Conservation (phyloP, 2,888 invertebrate species). For the Platycheirus rosarum region DNA sequence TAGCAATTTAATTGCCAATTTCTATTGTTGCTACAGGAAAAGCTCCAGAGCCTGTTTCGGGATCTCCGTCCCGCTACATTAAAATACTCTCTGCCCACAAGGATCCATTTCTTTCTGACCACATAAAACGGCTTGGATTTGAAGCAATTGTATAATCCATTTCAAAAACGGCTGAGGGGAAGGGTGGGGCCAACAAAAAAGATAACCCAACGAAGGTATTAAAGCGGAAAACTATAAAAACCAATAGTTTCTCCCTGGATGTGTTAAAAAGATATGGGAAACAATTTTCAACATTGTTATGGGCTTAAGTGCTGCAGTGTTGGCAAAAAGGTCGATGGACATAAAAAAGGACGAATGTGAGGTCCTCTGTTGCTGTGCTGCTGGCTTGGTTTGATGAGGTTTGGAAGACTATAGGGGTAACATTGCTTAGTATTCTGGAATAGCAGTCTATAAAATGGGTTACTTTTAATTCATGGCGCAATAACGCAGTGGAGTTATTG, state of each 20-base stretch:
- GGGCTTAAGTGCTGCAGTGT: conserved; percentile 67
- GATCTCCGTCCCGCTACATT: conserved; percentile 51
- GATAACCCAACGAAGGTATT: conserved; percentile 53
- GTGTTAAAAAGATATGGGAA: conserved; percentile 71
- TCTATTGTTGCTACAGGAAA: conserved; percentile 52
- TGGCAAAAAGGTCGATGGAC: conserved; percentile 58
- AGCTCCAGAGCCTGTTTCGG: conserved; percentile 31
- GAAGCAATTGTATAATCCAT: conserved; percentile 65
- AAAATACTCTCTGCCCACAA: conserved; percentile 58
- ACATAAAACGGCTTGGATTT: conserved; percentile 39
- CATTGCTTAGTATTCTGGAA: conserved; percentile 25
- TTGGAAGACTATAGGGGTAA: conserved; percentile 2
- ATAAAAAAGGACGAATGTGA: conserved; percentile 33
- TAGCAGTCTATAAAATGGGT: conserved; percentile 21
- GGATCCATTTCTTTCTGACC: conserved; percentile 56
- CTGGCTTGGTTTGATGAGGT: background rate
- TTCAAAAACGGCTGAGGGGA: conserved; percentile 6
- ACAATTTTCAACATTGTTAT: conserved; percentile 72
- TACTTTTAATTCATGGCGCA: conserved; percentile 51
- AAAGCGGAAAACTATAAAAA: conserved; percentile 73
- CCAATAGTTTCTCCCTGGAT: conserved; percentile 70
- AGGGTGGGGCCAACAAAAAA: too few relatives aligned
- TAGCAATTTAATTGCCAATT: conserved; percentile 69
- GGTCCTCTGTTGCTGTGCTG: background rate
- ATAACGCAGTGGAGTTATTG: conserved; percentile 44